Evolutionary conservation across 1,140 invertebrate species (phyloP), one percentile per base, ranked within the genome.

Genomic region (Macrocentrus cingulum): DNA sequence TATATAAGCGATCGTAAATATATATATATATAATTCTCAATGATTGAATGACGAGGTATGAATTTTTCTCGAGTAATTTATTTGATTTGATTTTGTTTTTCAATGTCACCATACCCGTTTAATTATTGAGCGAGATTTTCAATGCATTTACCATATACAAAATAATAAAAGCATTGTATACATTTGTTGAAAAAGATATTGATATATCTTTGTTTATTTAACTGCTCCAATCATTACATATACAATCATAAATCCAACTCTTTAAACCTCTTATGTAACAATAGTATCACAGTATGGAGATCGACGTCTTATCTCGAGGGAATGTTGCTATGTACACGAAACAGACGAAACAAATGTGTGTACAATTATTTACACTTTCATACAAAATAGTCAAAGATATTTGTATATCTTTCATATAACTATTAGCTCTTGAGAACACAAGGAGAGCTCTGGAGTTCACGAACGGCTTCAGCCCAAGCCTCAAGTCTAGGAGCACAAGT

Each of bases 401-500:
- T 55, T 13, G 7, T 19, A 0, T 23, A n/a, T n/a, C n/a, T n/a
- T n/a, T n/a, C n/a, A n/a, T n/a, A n/a, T 50, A 8, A 44, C 16
- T 56, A 62, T 64, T 76, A 80, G 61, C 83, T 83, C 48, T 76
- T 80, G 19, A 90, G 77, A 2, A 85, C 74, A 63, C 90, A 91
- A 39, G 89, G 86, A 18, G 88, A 84, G 32, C 77, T 84, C 2
- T 84, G 81, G 36, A 88, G 77, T 41, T 81, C 79, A 8, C 81
- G 74, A 1, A 87, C 83, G 5, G 89, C 75, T 25, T 79, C 67
- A 1, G 79, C 76, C 90, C 90, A 92, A 39, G 89, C 83, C 29
- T 86, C 82, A 2, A 87, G 69, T 56, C 88, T 80, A 0, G 90
- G 89, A 0, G 90, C 88, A 66, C 91, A 92, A 1, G 83, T 82